Evolutionary conservation across 2,888 invertebrate species (phyloP), one percentile per base, ranked within the genome.

Genomic region (Caenorhabditis japonica): DNA sequence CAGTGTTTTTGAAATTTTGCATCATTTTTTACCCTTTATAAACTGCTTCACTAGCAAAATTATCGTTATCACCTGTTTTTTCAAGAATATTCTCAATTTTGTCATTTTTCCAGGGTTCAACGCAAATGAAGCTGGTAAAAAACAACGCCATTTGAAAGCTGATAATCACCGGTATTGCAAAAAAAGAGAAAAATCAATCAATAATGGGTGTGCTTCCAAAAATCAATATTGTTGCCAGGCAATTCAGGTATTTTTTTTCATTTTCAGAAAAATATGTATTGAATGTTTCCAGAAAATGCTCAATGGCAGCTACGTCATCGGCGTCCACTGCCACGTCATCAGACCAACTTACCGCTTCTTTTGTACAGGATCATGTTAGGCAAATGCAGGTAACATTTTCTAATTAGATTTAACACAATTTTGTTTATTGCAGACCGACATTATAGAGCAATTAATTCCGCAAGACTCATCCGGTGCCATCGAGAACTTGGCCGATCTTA

Each of bases 401-500:
- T n/a, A n/a, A n/a, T n/a, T n/a, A n/a, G n/a, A n/a, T n/a, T n/a
- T n/a, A n/a, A n/a, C n/a, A n/a, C n/a, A n/a, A n/a, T n/a, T n/a
- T n/a, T n/a, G 12, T 34, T 34, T 34, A 34, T 43, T 61, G 23
- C 56, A 76, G 69, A 58, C 4, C 12, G 73, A 76, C 39, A 72
- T 76, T 27, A 53, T 72, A 58, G 73, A 69, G 47, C 56, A 70
- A 47, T 55, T 76, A 21, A 68, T 72, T 60, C 69, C 76, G 12
- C 49, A 47, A 36, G 71, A 76, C 51, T 39, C 61, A 10, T 47
- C 68, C 8, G 75, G 69, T 34, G 47, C 56, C n/a, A 46, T 69
- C 12, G 72, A 59, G 12, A 61, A 74, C 55, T 59, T 75, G 10
- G 62, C 62, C 15, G 66, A 64, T 58, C 53, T 66, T 64, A 82